These are phyloP conservation scores for Leucoma salicis DNA, from an alignment of 2,888 invertebrate genomes.

Conservation along the genomic window DNA sequence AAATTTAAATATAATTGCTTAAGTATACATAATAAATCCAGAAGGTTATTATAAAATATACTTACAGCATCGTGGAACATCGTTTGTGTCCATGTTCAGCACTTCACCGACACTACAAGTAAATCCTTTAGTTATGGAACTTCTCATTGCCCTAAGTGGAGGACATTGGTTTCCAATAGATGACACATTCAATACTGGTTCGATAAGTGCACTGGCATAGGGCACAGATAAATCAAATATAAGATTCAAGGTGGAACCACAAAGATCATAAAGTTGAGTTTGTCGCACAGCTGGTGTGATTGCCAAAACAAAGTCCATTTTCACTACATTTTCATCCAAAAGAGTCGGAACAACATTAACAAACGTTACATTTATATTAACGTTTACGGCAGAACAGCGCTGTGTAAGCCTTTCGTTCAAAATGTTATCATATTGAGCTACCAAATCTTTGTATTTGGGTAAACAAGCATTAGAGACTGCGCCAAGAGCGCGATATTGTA, in stretches of 20 bases:
- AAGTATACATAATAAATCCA: conserved; percentile 1
- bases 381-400: conserved; percentile 96
- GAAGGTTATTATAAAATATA: conserved; percentile 42
- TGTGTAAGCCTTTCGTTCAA: conserved; percentile 93
- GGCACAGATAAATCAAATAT: conserved; percentile 97
- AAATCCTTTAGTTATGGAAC: conserved; percentile 93
- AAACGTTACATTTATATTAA: conserved; percentile 96
- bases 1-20: background rate
- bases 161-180: conserved; percentile 96
- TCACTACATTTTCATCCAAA: conserved; percentile 92
- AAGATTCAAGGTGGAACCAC: conserved; percentile 95
- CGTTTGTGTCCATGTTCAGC: conserved; percentile 94
- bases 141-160: conserved; percentile 92
- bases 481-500: conserved; percentile 94
- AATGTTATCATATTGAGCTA: conserved; percentile 89
- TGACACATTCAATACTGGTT: conserved; percentile 93
- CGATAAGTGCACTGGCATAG: conserved; percentile 94
- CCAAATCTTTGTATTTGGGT: conserved; percentile 91
- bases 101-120: conserved; percentile 97
- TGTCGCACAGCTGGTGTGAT: conserved; percentile 94
- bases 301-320: conserved; percentile 94
- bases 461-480: conserved; percentile 93
- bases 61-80: conserved; percentile 95
- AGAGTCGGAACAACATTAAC: conserved; percentile 90
- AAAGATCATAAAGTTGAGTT: conserved; percentile 96